phyloP scores from a whole-genome alignment of 2,797 vertebrate species.

The Peromyscus aztecus region DNA sequence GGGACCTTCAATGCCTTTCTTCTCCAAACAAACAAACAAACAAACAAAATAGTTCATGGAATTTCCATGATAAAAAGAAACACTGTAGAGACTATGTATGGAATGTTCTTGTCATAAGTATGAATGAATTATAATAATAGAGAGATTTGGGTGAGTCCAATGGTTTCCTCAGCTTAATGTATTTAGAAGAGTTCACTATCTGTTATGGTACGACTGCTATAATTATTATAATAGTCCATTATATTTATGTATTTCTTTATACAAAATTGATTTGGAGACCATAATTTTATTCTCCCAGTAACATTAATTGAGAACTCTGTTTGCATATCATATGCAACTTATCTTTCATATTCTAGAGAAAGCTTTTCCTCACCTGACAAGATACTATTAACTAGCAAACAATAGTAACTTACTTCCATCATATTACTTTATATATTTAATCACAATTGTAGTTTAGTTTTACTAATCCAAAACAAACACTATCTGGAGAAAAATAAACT shows the following conservation, averaged over 20 bases:
- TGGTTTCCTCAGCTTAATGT: not conserved
- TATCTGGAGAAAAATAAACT: not conserved
- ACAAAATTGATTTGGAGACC: not conserved
- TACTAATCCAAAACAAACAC: not conserved
- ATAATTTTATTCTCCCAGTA: not conserved
- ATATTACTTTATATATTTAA: not conserved
- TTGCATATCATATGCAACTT: not conserved
- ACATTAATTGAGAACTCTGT: not conserved
- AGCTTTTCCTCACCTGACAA: fast-evolving
- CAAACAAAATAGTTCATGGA: not conserved
- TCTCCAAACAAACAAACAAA: not conserved
- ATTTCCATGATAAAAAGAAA: not conserved
- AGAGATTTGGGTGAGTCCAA: not conserved
- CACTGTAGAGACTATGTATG: not conserved
- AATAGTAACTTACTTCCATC: not conserved
- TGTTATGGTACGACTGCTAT: too few species aligned
- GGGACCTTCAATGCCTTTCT: not conserved
- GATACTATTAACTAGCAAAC: not conserved
- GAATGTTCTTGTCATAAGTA: not conserved
- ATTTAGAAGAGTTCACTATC: not conserved
- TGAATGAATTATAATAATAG: not conserved
- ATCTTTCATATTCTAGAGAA: not conserved
- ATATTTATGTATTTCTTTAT: not conserved
- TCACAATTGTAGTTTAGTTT: not conserved
- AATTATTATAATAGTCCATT: not conserved